Evolutionary conservation across 2,888 invertebrate genomes (phyloP).

Genomic region (Tipula helvola): DNA sequence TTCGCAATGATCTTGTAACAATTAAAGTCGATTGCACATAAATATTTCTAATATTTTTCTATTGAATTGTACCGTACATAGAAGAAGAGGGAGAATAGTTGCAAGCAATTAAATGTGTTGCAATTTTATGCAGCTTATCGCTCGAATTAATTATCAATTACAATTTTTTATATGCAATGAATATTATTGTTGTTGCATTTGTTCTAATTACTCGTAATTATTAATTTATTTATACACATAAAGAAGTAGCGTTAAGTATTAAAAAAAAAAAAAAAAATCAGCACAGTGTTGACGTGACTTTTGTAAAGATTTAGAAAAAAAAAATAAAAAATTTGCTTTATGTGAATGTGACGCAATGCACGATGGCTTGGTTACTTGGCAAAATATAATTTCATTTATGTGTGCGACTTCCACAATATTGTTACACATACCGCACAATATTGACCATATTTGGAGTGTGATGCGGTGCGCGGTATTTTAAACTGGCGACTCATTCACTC

Average conservation of each 20-base stretch:
- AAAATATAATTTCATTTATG: neutral
- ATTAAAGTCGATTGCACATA: neutral
- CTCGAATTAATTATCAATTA: neutral
- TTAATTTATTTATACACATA: neutral
- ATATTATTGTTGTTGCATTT: neutral
- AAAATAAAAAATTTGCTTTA: neutral
- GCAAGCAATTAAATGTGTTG: neutral
- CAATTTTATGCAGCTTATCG: neutral
- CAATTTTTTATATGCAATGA: neutral
- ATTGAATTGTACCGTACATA: neutral
- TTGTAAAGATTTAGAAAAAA: neutral
- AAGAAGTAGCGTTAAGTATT: neutral
- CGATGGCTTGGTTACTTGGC: neutral
- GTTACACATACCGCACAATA: neutral
- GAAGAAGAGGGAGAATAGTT: neutral
- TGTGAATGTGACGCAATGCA: no score
- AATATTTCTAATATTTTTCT: neutral
- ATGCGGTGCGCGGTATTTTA: neutral
- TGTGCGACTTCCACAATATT: neutral
- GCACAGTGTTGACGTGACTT: neutral
- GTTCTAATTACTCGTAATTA: neutral
- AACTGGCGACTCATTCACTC: neutral
- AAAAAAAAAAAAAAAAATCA: neutral
- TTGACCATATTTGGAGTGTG: neutral
- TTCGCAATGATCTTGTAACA: neutral